A percentile compares a stretch with the other conserved stretches of the same genome.
These are phyloP conservation scores for Trichechus manatus DNA, from an alignment of 2,113 vertebrate species.

Conservation along the genomic window DNA sequence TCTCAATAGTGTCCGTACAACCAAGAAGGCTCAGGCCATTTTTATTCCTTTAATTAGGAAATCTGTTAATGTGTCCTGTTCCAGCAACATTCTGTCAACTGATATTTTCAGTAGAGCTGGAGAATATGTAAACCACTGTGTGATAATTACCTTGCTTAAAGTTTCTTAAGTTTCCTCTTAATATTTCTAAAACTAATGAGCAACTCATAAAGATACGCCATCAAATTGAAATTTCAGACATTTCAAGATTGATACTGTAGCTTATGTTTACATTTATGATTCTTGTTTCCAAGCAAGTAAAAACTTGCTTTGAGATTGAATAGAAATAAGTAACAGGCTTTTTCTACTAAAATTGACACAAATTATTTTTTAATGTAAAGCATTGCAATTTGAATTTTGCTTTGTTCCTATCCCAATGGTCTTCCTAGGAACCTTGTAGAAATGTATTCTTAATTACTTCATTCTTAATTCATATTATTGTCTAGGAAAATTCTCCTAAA, in stretches of 20 bases:
- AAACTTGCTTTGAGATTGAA: slow-evolving; percentile 47
- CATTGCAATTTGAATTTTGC: neutral
- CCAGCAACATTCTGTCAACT: slow-evolving; percentile 14
- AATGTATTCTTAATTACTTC: neutral
- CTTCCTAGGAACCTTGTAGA: neutral
- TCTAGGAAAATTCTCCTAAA: neutral
- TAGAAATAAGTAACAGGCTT: slow-evolving; percentile 35
- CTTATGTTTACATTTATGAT: slow-evolving; percentile 51
- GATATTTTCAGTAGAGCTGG: neutral
- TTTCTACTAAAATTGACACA: slow-evolving; percentile 37
- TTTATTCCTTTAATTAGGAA: slow-evolving; percentile 39
- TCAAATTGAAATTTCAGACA: slow-evolving; percentile 47
- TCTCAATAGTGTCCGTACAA: neutral
- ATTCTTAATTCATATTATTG: neutral
- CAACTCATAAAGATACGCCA: slow-evolving; percentile 8
- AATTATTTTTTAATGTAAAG: slow-evolving; percentile 38
- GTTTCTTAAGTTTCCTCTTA: neutral
- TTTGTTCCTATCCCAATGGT: neutral
- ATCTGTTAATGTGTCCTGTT: neutral
- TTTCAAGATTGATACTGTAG: slow-evolving; percentile 10
- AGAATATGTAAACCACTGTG: neutral
- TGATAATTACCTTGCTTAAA: slow-evolving; percentile 43
- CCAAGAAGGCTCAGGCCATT: neutral
- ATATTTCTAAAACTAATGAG: slow-evolving; percentile 54
- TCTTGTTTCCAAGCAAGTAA: slow-evolving; percentile 47